Evolutionary conservation across 2,888 invertebrate species (phyloP).

Genomic region (Eilema griseolum): DNA sequence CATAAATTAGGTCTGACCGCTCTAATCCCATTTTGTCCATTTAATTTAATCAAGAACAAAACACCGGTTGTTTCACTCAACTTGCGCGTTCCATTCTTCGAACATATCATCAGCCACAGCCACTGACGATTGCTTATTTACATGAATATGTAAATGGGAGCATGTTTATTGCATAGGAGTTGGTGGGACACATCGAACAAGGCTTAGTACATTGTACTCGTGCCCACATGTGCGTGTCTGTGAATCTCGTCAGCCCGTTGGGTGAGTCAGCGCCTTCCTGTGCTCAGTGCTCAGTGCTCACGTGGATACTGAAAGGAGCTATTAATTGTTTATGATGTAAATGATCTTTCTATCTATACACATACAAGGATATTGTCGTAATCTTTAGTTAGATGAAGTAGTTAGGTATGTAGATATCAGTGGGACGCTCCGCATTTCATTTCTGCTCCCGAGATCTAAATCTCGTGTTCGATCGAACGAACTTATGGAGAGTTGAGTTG

Average conservation of each 20-base stretch:
- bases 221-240: not conserved
- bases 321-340: not conserved
- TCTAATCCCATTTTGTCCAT: not conserved
- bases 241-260: slow-evolving; percentile 5
- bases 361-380: not conserved
- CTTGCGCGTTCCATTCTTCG: not conserved
- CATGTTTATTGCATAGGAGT: not conserved
- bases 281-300: not conserved
- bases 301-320: not conserved
- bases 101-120: not conserved
- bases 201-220: not conserved
- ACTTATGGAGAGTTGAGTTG: no score
- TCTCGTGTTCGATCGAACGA: not conserved
- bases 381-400: not conserved
- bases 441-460: not conserved
- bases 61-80: not conserved
- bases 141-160: not conserved
- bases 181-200: not conserved
- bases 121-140: not conserved
- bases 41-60: slow-evolving; percentile 1
- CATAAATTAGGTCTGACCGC: slow-evolving; percentile 34
- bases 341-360: not conserved
- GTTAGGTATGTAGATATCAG: not conserved
- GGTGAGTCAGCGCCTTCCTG: slow-evolving; percentile 10
- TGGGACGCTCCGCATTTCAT: not conserved